Base-by-base conservation (phyloP, 2,113 vertebrate genomes). In the Mesocricetus auratus region DNA sequence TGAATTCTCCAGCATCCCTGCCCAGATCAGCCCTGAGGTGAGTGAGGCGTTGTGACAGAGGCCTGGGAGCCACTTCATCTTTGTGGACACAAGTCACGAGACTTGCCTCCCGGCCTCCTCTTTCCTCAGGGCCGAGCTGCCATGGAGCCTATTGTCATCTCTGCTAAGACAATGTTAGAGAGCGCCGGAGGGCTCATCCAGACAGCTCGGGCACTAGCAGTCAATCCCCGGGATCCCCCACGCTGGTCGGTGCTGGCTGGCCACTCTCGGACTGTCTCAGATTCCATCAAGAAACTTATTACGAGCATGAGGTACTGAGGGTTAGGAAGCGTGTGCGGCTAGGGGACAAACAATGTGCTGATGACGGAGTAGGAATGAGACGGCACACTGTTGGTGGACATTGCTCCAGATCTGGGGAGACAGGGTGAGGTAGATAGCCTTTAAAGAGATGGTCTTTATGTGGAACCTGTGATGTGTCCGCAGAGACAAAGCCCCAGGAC, bases 261-360 rank as follows among this genome's bases (percentile, higher is more conserved):
- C 68, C 99, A 99, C 97, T 99, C 99, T 0, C 99, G 99, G n/a
- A 99, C 99, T 0, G 99, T 99, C 96, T 99, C 99, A 0, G 99
- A 99, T 95, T 99, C 99, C 96, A 99, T 99, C 98, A 99, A 99
- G 99, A 99, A 99, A 85, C 99, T 99, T 17, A 99, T 99, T 91
- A 99, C 99, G 91, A 99, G 99, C 98, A 99, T 99, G 99, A 99
- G 99, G 99, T 99, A 98, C 62, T 94, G 97, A 42, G 13, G 53
- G 58, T 8, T 68, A 6, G 86, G 74, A 81, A 89, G 42, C 19
- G 0, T 0, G 16, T 69, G 7, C 73, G 79, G 17, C 53, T 39
- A 56, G 1, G 56, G 53, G 79, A 29, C n/a, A 36, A 3, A 36
- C 12, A 10, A 0, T 16, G 31, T 69, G 56, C 92, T 56, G 77